A percentile compares a stretch with the other conserved stretches of the same genome.
Conservation (phyloP, 2,888 invertebrate genomes). For the Cetonia aurata region DNA sequence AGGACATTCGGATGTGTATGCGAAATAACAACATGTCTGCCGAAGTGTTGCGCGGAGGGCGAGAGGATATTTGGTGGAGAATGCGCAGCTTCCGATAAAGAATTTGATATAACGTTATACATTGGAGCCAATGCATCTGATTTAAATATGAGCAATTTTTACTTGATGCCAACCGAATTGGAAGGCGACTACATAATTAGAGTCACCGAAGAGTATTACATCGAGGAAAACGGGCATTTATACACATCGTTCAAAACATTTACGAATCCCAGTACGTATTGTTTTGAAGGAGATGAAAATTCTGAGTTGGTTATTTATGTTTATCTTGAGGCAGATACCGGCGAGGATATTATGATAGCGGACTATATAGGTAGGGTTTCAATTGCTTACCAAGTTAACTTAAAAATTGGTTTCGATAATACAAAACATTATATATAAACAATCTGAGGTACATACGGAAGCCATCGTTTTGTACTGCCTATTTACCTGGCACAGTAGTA, state of each 20-base stretch:
- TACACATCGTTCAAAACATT: background rate
- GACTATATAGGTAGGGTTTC: conserved; percentile 6
- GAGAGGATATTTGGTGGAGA: conserved; percentile 2
- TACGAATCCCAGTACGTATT: conserved; percentile 11
- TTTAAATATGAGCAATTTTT: conserved; percentile 8
- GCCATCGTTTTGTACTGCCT: too few relatives aligned
- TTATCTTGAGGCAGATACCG: background rate
- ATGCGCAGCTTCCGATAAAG: background rate
- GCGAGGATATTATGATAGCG: conserved; percentile 2
- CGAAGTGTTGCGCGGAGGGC: conserved; percentile 31
- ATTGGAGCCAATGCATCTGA: background rate
- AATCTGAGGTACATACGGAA: too few relatives aligned
- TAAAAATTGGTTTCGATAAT: too few relatives aligned
- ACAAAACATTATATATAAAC: too few relatives aligned
- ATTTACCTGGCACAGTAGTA: too few relatives aligned
- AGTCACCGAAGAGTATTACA: conserved; percentile 1
- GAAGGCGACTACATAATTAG: background rate
- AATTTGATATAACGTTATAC: conserved; percentile 6
- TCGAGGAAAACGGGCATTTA: conserved; percentile 25
- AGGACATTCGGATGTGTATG: conserved; percentile 38
- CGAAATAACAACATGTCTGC: conserved; percentile 22
- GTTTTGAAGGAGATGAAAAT: conserved; percentile 17
- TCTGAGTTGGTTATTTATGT: background rate
- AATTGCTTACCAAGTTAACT: background rate
- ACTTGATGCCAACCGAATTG: background rate